phyloP scores from a whole-genome alignment of 64 coral and sea anemone genomes.

The Porites lutea region DNA sequence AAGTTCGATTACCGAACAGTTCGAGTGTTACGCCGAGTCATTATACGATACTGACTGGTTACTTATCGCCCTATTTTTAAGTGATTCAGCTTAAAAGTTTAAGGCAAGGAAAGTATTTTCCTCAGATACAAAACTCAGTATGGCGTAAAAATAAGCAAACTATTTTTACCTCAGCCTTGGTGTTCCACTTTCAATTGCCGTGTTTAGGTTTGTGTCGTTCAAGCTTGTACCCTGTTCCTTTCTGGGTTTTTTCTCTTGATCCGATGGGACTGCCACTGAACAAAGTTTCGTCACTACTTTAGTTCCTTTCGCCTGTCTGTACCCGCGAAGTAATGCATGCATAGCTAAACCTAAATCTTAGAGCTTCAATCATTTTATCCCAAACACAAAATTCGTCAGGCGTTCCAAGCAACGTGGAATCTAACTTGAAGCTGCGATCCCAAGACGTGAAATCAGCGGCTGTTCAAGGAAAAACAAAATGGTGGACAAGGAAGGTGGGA shows the following conservation, averaged over 20 bases:
- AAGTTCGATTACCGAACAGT: too few species aligned
- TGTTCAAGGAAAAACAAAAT: background rate
- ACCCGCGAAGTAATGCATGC: background rate
- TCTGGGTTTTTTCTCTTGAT: background rate
- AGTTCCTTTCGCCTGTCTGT: background rate
- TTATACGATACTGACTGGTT: too few species aligned
- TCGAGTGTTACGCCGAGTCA: too few species aligned
- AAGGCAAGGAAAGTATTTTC: too few species aligned
- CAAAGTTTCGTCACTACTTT: background rate
- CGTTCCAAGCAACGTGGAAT: background rate
- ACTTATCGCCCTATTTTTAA: too few species aligned
- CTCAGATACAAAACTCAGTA: too few species aligned
- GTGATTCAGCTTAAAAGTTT: too few species aligned
- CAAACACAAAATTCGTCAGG: background rate
- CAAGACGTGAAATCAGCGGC: background rate
- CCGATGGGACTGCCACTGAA: background rate
- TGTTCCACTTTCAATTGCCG: background rate
- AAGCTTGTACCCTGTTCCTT: background rate
- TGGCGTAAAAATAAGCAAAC: too few species aligned
- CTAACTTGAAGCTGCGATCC: background rate
- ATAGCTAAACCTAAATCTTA: background rate
- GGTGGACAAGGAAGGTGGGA: background rate
- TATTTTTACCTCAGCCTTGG: slow-evolving; percentile 16
- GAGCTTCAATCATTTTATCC: background rate
- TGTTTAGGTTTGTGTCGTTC: background rate